phyloP scores from a whole-genome alignment of 2,888 invertebrate genomes.

The Drosophila pseudotakahashii region DNA sequence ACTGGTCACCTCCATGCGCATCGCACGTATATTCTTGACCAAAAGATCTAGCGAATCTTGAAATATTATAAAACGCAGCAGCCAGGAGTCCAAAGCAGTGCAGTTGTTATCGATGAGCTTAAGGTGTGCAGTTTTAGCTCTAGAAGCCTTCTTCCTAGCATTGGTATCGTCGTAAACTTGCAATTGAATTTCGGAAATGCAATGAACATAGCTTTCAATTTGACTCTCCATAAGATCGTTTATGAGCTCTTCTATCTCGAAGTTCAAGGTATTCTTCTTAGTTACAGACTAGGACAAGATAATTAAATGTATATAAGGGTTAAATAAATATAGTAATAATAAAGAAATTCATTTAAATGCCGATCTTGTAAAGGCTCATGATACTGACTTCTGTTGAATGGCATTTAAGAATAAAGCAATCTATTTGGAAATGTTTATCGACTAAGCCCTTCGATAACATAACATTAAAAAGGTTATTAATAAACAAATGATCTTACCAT shows the following conservation, averaged over 20 bases:
- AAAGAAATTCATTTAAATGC: too few species aligned
- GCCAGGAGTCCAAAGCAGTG: slow-evolving; percentile 50
- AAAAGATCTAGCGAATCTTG: slow-evolving; percentile 36
- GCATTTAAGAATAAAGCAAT: too few species aligned
- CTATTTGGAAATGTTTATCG: too few species aligned
- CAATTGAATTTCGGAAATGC: slow-evolving; percentile 51
- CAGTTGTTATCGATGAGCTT: slow-evolving; percentile 30
- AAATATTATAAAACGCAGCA: slow-evolving; percentile 45
- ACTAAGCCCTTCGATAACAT: too few species aligned
- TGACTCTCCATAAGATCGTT: slow-evolving; percentile 38
- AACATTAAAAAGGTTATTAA: too few species aligned
- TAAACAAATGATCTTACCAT: slow-evolving; percentile 28
- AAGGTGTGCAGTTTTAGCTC: slow-evolving; percentile 42
- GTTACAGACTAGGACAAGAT: slow-evolving; percentile 21
- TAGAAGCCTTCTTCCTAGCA: background rate
- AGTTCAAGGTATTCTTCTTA: slow-evolving; percentile 20
- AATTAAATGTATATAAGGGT: background rate
- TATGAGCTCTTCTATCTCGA: slow-evolving; percentile 37
- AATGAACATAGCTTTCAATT: slow-evolving; percentile 39
- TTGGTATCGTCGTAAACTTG: slow-evolving; percentile 37
- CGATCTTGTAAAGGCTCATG: too few species aligned
- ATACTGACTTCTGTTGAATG: too few species aligned
- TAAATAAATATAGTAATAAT: background rate
- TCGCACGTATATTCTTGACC: slow-evolving; percentile 29
- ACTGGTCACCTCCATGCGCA: slow-evolving; percentile 1